Evolutionary conservation across 1,140 invertebrate species (phyloP), one percentile per base, ranked within the genome.

Genomic region (Amyelois transitella): DNA sequence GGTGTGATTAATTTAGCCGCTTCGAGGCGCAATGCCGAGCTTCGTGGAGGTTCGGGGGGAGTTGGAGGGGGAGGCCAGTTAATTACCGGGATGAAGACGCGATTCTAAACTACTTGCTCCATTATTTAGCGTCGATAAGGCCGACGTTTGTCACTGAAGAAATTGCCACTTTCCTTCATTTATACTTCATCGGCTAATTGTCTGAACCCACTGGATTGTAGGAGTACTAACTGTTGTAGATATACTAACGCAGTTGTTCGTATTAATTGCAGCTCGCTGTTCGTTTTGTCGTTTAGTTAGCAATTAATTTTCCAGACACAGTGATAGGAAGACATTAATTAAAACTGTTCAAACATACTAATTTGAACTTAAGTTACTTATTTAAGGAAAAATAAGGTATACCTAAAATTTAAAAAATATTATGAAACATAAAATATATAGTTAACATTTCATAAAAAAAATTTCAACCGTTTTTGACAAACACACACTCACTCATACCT

Each of bases 31-130:
- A 48, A 57, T 10, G 51, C n/a, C 17, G 48, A 38, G 32, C 32
- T 14, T 19, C 12, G 19, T 43, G 21, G 52, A 6, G 49, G 45
- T 17, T 44, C 14, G 60, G 65, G 43, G 45, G 19, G 20, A 64
- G 65, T 61, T 25, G 51, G 38, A 49, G 52, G 64, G 66, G 58
- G 65, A 12, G 32, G 60, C 59, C 71, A 59, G 74, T 85, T 87
- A 87, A 87, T 87, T 85, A 83, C 75, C 77, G 66, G 76, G 79
- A 87, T 84, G 81, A 87, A 87, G 84, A 87, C 82, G 78, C 80
- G 71, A 66, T 64, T 80, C 79, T 84, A 85, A 38, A 87, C 72
- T 85, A 81, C 77, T 72, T 61, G 71, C 66, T 77, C 69, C 77
- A 85, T 85, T 82, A 87, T 81, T 87, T 77, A 87, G 76, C 77